Conservation (phyloP, 2,113 vertebrate species). For the Prolemur simus region DNA sequence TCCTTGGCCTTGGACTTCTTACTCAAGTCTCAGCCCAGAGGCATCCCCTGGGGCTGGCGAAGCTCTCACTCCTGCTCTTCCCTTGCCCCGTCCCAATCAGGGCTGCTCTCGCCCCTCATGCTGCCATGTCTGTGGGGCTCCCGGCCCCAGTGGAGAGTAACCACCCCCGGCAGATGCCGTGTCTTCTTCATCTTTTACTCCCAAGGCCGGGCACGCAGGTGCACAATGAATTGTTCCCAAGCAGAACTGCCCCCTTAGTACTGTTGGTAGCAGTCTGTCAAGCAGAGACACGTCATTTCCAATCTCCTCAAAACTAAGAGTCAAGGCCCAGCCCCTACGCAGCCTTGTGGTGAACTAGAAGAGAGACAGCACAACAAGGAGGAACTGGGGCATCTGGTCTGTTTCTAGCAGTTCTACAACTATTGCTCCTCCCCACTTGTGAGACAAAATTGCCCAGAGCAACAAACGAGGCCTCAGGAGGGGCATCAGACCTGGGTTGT, state of each 20-base stretch:
- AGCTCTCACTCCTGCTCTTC: background rate
- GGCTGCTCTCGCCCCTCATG: background rate
- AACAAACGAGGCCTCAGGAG: background rate
- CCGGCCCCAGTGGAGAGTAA: too few relatives aligned
- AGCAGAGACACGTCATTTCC: background rate
- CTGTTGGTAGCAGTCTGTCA: background rate
- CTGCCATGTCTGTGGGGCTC: background rate
- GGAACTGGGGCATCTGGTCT: background rate
- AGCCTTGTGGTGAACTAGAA: background rate
- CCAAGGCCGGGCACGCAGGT: too few relatives aligned
- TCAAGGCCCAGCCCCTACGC: background rate
- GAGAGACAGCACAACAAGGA: background rate
- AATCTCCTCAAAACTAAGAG: background rate
- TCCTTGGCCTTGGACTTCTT: background rate
- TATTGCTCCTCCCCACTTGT: background rate
- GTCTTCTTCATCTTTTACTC: background rate
- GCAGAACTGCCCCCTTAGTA: background rate
- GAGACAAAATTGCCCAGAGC: background rate
- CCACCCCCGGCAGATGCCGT: background rate
- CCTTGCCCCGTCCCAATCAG: rapidly evolving
- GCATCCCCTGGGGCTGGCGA: background rate
- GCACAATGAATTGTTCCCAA: background rate
- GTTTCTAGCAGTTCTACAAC: background rate
- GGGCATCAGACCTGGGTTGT: background rate
- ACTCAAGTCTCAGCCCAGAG: background rate